Conservation (phyloP, 2,888 invertebrate genomes). For the Gandaritis pyraliata region DNA sequence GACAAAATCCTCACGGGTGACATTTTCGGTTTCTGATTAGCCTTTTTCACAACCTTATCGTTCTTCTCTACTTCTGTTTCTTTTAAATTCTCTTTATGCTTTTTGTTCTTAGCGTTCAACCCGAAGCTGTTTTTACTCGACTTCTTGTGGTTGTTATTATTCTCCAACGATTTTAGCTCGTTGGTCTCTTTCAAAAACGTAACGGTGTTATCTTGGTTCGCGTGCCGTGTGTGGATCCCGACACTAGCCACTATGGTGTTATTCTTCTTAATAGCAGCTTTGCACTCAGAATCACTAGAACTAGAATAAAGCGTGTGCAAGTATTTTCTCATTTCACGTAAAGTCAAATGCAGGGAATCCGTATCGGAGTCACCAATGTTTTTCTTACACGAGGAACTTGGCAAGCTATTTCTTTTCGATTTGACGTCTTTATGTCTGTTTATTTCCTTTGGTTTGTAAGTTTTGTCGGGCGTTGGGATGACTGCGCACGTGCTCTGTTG, state of each 20-base stretch:
- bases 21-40: conserved; percentile 84
- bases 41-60: conserved; percentile 65
- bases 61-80: conserved; percentile 75
- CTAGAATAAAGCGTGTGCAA: conserved; percentile 92
- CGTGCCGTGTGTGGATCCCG: conserved; percentile 63
- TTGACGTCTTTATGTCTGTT: conserved; percentile 68
- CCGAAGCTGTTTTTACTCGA: conserved; percentile 82
- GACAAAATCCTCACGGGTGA: conserved; percentile 87
- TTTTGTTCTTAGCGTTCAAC: conserved; percentile 86
- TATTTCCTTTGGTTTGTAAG: conserved; percentile 60
- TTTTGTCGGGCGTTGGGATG: conserved; percentile 53
- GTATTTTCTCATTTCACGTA: conserved; percentile 93
- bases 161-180: conserved; percentile 66
- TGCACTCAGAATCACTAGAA: conserved; percentile 87
- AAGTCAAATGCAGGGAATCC: conserved; percentile 91
- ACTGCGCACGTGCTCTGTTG: conserved; percentile 57
- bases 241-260: conserved; percentile 76
- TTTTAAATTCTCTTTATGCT: conserved; percentile 76
- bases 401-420: conserved; percentile 88
- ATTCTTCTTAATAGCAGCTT: conserved; percentile 77
- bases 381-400: conserved; percentile 86
- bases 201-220: conserved; percentile 64
- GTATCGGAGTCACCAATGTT: conserved; percentile 82
- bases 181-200: conserved; percentile 68
- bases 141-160: conserved; percentile 78